phyloP scores from a whole-genome alignment of 2,888 invertebrate genomes.

The Pristionchus mayeri region DNA sequence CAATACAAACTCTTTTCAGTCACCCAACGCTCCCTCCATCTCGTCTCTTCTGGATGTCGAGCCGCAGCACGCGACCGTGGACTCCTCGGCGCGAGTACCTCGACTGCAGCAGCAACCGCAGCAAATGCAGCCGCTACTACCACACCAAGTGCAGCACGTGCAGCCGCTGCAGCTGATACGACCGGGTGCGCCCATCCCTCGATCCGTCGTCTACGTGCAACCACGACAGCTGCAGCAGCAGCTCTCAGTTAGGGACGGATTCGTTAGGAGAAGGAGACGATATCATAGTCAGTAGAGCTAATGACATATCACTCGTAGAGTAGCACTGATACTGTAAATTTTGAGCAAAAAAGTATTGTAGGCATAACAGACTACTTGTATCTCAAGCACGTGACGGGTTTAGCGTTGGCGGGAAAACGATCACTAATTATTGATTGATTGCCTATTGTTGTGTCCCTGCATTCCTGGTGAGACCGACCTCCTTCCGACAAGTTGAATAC shows the following conservation, averaged over 20 bases:
- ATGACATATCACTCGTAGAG: not conserved
- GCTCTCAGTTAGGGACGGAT: not conserved
- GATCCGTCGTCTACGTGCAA: slow-evolving; percentile 12
- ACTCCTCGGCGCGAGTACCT: not conserved
- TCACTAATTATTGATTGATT: not conserved
- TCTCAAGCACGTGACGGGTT: not conserved
- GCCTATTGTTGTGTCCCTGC: not conserved
- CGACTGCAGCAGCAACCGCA: not conserved
- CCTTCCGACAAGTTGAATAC: not conserved
- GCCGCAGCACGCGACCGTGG: not conserved
- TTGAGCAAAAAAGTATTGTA: not conserved
- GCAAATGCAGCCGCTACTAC: not conserved
- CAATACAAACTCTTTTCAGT: not conserved
- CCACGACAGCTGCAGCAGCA: not conserved
- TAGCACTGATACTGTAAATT: not conserved
- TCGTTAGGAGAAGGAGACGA: not conserved
- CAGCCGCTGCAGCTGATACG: slow-evolving; percentile 18
- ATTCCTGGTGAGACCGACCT: slow-evolving; percentile 24
- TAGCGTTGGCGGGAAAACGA: slow-evolving; percentile 15
- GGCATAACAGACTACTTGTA: no score
- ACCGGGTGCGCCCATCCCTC: slow-evolving; percentile 21
- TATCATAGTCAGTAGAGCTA: not conserved
- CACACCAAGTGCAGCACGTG: not conserved
- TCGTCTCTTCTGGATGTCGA: slow-evolving; percentile 41
- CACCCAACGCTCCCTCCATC: slow-evolving; percentile 46